phyloP scores from a whole-genome alignment of 2,113 vertebrate genomes.

The Castor canadensis region DNA sequence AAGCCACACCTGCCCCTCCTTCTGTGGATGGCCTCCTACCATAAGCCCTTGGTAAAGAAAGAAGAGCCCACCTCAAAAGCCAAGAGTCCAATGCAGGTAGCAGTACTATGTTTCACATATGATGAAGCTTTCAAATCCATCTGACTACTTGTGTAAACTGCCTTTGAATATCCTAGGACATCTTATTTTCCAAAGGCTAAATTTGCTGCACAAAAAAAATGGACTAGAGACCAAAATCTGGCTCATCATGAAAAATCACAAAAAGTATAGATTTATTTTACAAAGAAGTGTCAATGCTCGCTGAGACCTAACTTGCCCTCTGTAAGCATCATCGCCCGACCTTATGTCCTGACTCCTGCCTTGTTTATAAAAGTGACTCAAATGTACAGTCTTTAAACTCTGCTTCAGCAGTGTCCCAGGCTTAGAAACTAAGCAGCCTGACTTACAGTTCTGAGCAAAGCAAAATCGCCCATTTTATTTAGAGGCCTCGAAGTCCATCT shows the following conservation, averaged over 20 bases:
- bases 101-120: neutral
- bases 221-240: neutral
- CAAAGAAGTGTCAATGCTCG: neutral
- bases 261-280: neutral
- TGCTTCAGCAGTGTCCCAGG: neutral
- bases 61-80: neutral
- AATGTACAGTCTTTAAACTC: neutral
- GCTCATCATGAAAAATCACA: neutral
- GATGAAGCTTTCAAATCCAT: conserved; percentile 4
- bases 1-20: accelerated
- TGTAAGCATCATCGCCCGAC: neutral
- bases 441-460: neutral
- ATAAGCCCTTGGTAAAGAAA: neutral
- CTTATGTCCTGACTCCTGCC: neutral
- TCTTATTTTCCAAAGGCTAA: conserved; percentile 47
- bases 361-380: conserved; percentile 45
- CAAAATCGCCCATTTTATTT: neutral
- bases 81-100: neutral
- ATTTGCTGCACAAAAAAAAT: neutral
- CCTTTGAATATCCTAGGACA: neutral
- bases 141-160: conserved; percentile 14
- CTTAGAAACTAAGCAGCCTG: neutral
- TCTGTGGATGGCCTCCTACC: neutral
- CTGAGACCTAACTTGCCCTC: neutral
- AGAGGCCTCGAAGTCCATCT: neutral